Evolutionary conservation across 2,888 invertebrate genomes (phyloP).

Genomic region (Argyresthia goedartella): DNA sequence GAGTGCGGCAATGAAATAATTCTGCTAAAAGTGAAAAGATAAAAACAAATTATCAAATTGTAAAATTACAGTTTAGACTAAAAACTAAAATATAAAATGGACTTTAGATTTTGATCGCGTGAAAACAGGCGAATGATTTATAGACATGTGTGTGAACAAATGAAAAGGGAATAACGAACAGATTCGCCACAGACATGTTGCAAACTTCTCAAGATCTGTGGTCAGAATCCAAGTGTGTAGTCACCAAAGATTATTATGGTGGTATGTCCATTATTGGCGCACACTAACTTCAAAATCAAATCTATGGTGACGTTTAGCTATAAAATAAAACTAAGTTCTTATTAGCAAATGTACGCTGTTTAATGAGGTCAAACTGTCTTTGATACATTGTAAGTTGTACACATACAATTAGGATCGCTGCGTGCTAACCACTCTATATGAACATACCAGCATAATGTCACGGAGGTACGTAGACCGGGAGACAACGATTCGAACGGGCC

Average conservation of each 20-base stretch:
- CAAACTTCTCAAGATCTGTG: conserved; percentile 17
- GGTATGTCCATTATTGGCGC: conserved; percentile 52
- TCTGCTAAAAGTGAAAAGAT: conserved; percentile 1
- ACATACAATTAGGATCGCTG: conserved; percentile 29
- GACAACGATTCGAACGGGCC: conserved; percentile 18
- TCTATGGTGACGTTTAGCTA: conserved; percentile 25
- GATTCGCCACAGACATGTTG: background rate
- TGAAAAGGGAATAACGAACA: background rate
- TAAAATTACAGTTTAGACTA: conserved; percentile 2
- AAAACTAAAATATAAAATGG: conserved; percentile 24
- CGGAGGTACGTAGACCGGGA: conserved; percentile 18
- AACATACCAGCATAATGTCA: conserved; percentile 58
- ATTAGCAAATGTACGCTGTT: conserved; percentile 54
- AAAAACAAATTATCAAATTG: conserved; percentile 18
- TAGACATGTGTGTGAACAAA: background rate
- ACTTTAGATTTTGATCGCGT: conserved; percentile 36
- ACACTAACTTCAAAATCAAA: conserved; percentile 7
- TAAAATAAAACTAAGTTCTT: conserved; percentile 54
- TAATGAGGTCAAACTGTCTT: conserved; percentile 58
- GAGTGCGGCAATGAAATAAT: background rate
- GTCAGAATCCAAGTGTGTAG: conserved; percentile 2
- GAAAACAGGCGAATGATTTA: background rate
- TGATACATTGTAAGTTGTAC: conserved; percentile 37
- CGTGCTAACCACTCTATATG: conserved; percentile 32
- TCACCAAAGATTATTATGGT: conserved; percentile 37